Percentiles rank a stretch among this genome's conserved stretches.
Evolutionary conservation across 2,888 invertebrate species (phyloP).

Genomic region (Agrotis segetum): DNA sequence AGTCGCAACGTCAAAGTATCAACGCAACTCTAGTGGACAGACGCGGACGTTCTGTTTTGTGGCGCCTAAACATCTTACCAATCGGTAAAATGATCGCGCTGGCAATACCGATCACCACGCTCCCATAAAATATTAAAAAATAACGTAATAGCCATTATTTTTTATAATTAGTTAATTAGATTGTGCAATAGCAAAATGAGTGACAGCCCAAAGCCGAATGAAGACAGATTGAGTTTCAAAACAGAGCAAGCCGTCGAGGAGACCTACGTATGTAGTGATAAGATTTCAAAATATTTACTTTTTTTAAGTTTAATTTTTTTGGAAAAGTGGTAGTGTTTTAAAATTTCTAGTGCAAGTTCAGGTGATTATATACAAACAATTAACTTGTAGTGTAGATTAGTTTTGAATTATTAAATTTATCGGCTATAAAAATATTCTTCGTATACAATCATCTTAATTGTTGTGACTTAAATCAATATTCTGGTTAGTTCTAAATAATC

Average conservation of each 20-base stretch:
- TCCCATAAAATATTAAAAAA: constrained; percentile 54
- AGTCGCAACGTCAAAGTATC: constrained; percentile 71
- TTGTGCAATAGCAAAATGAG: constrained; percentile 52
- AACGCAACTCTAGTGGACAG: constrained; percentile 67
- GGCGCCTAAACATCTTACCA: constrained; percentile 63
- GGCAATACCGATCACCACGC: constrained; percentile 45
- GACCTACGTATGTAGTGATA: constrained; percentile 46
- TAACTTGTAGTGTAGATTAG: not conserved
- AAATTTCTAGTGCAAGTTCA: not conserved
- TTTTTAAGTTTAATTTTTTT: not conserved
- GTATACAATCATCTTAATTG: not conserved
- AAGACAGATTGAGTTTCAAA: constrained; percentile 45
- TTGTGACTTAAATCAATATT: not conserved
- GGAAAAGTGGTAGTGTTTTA: constrained; percentile 41
- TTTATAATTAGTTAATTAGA: constrained; percentile 29
- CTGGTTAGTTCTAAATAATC: not conserved
- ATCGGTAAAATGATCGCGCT: constrained; percentile 74
- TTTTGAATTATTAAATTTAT: not conserved
- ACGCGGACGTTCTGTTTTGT: constrained; percentile 74
- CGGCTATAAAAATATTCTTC: not conserved
- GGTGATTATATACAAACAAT: not conserved
- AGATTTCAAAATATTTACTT: constrained; percentile 28
- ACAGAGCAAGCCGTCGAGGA: constrained; percentile 35
- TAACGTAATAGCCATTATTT: constrained; percentile 27
- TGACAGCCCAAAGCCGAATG: constrained; percentile 31